Base-by-base conservation (phyloP, 2,113 vertebrate genomes). In the Cettia cetti region DNA sequence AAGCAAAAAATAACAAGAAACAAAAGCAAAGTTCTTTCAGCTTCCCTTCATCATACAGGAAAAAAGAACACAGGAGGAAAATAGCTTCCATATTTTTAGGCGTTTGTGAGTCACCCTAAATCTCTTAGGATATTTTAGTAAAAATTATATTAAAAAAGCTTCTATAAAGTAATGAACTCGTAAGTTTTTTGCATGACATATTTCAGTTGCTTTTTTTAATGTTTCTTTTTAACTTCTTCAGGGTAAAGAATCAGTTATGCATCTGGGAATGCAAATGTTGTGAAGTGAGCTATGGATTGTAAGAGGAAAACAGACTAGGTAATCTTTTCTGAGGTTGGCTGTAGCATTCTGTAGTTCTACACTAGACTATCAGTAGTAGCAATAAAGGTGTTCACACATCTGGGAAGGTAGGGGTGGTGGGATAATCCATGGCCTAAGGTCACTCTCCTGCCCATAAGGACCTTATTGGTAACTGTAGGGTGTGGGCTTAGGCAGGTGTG, bases 51-150 rank as follows among this genome's bases (percentile, higher is more conserved):
- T 94, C 75, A 69, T 79, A 88, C 85, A 93, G 37, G 24, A 70
- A 65, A 68, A 59, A 80, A 79, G 52, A 40, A 63, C 24, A 37
- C 28, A 57, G 33, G 28, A 83, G 53, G 60, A 94, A 93, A 96
- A 96, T 76, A 90, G 44, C 53, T 94, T 69, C 66, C 12, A 4
- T 95, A 91, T 90, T 93, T 92, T 87, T 85, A 95, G 78, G 28
- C 15, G 11, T 64, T 92, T 76, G 53, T 95, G 90, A 95, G 88
- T 96, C 92, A 95, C 63, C 31, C 94, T 77, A 86, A 79, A 85
- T 76, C 78, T 94, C 82, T 35, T 47, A 44, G 63, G 83, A 50
- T 80, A 75, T 94, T 96, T 95, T 86, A 77, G 90, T 75, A 82
- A 92, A 95, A 88, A 66, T 13, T 61, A 61, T 35, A 90, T 76